Evolutionary conservation across 1,140 invertebrate genomes (phyloP), one percentile per base, ranked within the genome.

Genomic region (Glossosoma conforme): DNA sequence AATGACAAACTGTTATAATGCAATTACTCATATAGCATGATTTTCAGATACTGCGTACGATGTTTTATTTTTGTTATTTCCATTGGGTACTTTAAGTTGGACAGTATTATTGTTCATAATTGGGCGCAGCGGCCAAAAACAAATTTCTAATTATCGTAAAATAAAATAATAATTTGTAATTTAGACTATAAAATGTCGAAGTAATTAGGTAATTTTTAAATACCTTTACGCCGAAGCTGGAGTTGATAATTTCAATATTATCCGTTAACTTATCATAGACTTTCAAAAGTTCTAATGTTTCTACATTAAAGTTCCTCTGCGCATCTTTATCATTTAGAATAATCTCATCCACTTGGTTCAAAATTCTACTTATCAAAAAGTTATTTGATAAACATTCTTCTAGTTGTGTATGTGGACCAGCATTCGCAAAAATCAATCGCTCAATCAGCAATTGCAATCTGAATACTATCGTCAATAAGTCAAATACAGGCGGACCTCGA

Each of bases 211-310:
- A n/a, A n/a, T n/a, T n/a, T n/a, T n/a, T n/a, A n/a, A n/a, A n/a
- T 36, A 51, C 48, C 20, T 17, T 2, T 13, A 51, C 1, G 15
- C 40, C 48, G 37, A 17, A 51, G 18, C 32, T 30, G 11, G 19
- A 37, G 21, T 51, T 51, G 4, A 51, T 36, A 1, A 44, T 44
- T 28, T 51, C 25, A 14, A 21, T 20, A 36, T 51, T 51, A 19
- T 51, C 48, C 2, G 41, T 32, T n/a, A 51, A 14, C 28, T 36
- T 51, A 28, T 51, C 48, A 24, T 36, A 51, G 10, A 51, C 25
- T 13, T 21, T 24, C 48, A 51, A 24, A 0, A 51, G 20, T 19
- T 17, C 28, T 10, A 14, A 40, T 4, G 19, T 17, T 40, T 15
- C 32, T 13, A 3, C 32, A 15, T 33, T 4, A 13, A 11, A 33